Evolutionary conservation across 2,888 invertebrate genomes (phyloP), one percentile per base, ranked within the genome.

Genomic region (Eledone cirrhosa): DNA sequence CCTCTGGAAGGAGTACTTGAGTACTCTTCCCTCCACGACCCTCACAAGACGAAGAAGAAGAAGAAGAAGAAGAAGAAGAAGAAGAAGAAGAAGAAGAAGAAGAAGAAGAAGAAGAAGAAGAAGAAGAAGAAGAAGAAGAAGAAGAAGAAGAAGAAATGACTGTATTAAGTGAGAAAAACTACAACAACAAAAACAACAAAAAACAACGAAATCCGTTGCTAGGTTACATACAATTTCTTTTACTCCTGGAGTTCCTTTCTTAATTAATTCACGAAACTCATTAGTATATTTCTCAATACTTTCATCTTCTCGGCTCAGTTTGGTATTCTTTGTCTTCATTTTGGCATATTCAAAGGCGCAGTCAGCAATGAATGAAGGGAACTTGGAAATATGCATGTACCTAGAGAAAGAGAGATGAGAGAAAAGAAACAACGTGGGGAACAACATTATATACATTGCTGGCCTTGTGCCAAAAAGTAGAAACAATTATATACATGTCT

Each of bases 311-410:
- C 29, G 59, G 7, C 48, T 72, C 11, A 80, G 31, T 31, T 80
- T 81, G 8, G 47, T 78, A n/a, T 79, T 76, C 67, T 80, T 80
- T 29, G 75, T 79, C 59, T 79, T 79, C 29, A 48, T 48, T 77
- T 80, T 80, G 16, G 79, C 80, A 47, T 79, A 47, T 67, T 80
- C 80, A 27, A 76, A 76, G 24, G 79, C 78, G 13, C 69, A 69
- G 31, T 69, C 69, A 7, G 31, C 69, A 5, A 69, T 69, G 33
- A 69, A 69, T 33, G 29, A 19, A 31, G 33, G 33, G 69, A 69
- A 69, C 13, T 69, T 69, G 29, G 69, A 69, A 7, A 69, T 19
- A 31, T 31, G 69, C 69, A 69, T 69, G 13, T 69, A 69, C 29
- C 69, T 69, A 19, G 8, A 41, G n/a, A 69, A n/a, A 69, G 31